Conservation (phyloP, 2,113 vertebrate genomes). For the Alces alces region DNA sequence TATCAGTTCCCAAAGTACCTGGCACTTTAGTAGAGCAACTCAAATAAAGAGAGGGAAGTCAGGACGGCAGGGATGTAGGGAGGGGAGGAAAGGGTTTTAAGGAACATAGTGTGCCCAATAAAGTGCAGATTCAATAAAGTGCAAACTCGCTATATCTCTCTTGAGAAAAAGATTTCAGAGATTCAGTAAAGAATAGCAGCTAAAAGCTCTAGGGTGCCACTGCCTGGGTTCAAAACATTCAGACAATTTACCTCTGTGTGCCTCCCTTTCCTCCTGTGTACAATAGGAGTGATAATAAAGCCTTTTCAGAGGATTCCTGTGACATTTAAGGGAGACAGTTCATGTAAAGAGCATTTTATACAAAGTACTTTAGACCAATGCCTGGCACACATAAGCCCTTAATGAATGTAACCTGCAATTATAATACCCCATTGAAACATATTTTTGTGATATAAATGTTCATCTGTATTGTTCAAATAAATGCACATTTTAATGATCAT, state of each 20-base stretch:
- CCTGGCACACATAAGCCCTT: neutral
- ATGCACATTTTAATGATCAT: neutral
- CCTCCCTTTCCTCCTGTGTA: neutral
- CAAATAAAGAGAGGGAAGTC: neutral
- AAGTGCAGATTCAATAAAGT: neutral
- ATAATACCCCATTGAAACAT: neutral
- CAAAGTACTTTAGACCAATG: neutral
- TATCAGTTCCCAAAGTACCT: neutral
- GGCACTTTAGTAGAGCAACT: neutral
- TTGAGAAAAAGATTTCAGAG: constrained; percentile 10
- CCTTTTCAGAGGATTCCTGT: neutral
- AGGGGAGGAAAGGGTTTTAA: neutral
- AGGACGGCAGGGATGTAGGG: neutral
- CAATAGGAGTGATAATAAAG: neutral
- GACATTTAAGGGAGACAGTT: neutral
- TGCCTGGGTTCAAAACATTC: neutral
- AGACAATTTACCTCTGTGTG: neutral
- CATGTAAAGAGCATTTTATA: neutral
- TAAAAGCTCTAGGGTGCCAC: neutral
- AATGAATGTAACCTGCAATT: neutral
- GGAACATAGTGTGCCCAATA: neutral
- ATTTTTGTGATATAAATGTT: neutral
- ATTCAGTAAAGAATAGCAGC: neutral
- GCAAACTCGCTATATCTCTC: neutral
- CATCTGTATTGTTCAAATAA: neutral